Evolutionary conservation across 2,797 vertebrate genomes (phyloP).

Genomic region (Anguilla obscura): DNA sequence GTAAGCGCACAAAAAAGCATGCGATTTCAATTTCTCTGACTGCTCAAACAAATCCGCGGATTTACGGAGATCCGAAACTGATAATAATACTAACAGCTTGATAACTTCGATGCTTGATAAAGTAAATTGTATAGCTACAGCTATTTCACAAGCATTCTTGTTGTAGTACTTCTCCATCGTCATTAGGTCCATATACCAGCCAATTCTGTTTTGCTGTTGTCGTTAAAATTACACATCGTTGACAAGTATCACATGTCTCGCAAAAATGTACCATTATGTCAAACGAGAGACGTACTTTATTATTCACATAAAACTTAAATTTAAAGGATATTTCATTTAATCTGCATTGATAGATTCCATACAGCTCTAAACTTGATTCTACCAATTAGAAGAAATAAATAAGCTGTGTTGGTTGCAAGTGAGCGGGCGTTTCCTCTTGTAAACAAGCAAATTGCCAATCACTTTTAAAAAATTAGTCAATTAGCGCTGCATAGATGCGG

Average conservation of each 20-base stretch:
- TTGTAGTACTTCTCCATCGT: not conserved
- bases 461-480: not conserved
- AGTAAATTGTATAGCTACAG: slow-evolving; percentile 53
- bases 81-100: slow-evolving; percentile 67
- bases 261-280: not conserved
- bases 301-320: not conserved
- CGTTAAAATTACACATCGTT: not conserved
- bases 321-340: not conserved
- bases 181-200: not conserved
- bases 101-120: slow-evolving; percentile 60
- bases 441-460: not conserved
- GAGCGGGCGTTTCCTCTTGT: not conserved
- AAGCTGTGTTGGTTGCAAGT: not conserved
- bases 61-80: slow-evolving; percentile 70
- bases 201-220: not conserved
- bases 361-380: not conserved
- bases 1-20: slow-evolving; percentile 75
- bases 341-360: not conserved
- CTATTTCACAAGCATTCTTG: not conserved
- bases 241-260: not conserved
- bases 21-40: slow-evolving; percentile 77
- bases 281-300: not conserved
- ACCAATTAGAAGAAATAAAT: not conserved
- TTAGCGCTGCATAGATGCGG: not conserved
- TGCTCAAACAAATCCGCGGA: slow-evolving; percentile 73